Evolutionary conservation across 2,797 vertebrate genomes (phyloP).

Genomic region (Xenops minutus): DNA sequence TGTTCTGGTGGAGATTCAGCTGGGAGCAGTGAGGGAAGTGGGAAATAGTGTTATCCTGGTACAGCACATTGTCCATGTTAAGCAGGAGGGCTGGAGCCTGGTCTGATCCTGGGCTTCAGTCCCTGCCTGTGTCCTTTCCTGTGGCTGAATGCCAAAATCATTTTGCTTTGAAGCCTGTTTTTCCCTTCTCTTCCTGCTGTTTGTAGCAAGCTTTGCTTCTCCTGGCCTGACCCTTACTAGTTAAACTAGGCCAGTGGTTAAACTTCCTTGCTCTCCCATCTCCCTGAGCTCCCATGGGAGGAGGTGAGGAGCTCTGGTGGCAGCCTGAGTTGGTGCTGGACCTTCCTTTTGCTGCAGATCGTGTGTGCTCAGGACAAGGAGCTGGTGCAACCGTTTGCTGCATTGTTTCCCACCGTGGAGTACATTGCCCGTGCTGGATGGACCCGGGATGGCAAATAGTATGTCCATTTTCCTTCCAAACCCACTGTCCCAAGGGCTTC

Average conservation of each 20-base stretch:
- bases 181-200: neutral
- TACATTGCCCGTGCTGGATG: constrained; percentile 96
- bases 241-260: neutral
- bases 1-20: neutral
- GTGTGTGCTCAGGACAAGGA: constrained; percentile 88
- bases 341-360: constrained; percentile 77
- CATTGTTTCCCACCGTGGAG: constrained; percentile 89
- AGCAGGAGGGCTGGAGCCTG: neutral
- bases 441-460: constrained; percentile 96
- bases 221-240: neutral
- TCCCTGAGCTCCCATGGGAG: neutral
- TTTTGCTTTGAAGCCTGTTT: constrained; percentile 5
- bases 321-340: neutral
- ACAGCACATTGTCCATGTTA: accelerated
- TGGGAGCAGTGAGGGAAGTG: neutral
- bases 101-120: neutral
- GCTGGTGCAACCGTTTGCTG: constrained; percentile 86
- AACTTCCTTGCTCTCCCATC: neutral
- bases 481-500: neutral
- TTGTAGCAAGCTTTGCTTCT: neutral
- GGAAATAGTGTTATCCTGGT: neutral
- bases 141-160: neutral
- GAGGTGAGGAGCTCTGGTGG: neutral
- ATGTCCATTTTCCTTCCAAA: constrained; percentile 49
- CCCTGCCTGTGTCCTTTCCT: neutral